These are phyloP conservation scores for Agapostemon virescens DNA, from an alignment of 2,888 invertebrate genomes.

Conservation along the genomic window DNA sequence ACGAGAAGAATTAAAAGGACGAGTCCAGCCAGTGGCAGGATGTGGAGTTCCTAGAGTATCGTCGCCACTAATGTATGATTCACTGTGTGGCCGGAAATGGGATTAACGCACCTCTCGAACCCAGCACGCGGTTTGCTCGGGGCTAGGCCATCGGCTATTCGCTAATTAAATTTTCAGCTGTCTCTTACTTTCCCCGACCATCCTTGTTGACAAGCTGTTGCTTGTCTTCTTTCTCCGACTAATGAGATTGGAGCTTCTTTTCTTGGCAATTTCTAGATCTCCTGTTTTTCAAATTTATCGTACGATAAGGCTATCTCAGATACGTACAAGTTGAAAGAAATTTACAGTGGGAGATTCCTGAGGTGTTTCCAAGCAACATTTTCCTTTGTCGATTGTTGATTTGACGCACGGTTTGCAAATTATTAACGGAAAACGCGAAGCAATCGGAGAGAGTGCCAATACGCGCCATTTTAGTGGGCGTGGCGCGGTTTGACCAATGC, in stretches of 20 bases:
- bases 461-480: no score
- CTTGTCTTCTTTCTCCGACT: background rate
- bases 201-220: conserved; percentile 29
- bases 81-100: conserved; percentile 48
- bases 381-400: no score
- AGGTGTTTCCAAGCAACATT: no score
- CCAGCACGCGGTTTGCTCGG: background rate
- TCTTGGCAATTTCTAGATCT: background rate
- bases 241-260: conserved; percentile 26
- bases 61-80: conserved; percentile 12
- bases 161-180: conserved; percentile 52
- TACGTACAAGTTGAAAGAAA: no score
- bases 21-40: conserved; percentile 22
- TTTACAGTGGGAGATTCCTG: no score
- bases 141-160: conserved; percentile 24
- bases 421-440: no score
- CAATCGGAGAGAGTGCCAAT: no score
- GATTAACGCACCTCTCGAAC: conserved; percentile 44
- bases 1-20: background rate
- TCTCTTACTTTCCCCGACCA: background rate
- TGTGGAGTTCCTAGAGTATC: conserved; percentile 25
- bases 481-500: no score
- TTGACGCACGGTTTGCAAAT: no score
- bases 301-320: no score
- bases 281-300: background rate